A percentile compares a stretch with the other conserved stretches of the same genome.
Evolutionary conservation across 2,888 invertebrate species (phyloP).

Genomic region (Meta bourneti): DNA sequence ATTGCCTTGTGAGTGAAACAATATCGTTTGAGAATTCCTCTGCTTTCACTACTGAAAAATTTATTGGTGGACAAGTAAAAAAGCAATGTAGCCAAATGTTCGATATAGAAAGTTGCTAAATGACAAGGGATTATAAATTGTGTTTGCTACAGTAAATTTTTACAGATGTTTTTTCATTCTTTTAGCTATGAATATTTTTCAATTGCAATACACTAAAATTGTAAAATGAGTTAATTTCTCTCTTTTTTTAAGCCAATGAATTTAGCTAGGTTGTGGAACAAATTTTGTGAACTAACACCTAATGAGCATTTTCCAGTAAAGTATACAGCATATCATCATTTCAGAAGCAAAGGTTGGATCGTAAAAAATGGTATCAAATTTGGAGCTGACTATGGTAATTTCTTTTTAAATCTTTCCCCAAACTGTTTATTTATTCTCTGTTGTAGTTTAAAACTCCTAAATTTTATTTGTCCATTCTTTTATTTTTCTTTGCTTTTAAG

Average conservation of each 20-base stretch:
- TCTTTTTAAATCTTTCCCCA: background rate
- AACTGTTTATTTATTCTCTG: background rate
- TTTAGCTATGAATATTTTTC: background rate
- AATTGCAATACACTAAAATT: background rate
- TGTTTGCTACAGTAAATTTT: too few species aligned
- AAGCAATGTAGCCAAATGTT: too few species aligned
- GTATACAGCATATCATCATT: slow-evolving; percentile 91
- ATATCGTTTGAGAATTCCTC: too few species aligned
- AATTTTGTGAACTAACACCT: slow-evolving; percentile 79
- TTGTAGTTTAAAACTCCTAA: slow-evolving; percentile 37
- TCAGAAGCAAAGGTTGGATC: slow-evolving; percentile 93
- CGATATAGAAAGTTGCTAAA: too few species aligned
- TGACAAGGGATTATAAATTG: too few species aligned
- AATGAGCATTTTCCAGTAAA: slow-evolving; percentile 85
- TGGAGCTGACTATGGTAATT: slow-evolving; percentile 92
- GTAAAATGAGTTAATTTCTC: background rate
- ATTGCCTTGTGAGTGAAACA: too few species aligned
- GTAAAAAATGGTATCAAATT: slow-evolving; percentile 93
- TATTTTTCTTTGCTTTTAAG: too few species aligned
- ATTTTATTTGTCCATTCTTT: background rate
- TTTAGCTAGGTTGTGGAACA: slow-evolving; percentile 73
- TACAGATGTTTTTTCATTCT: too few species aligned
- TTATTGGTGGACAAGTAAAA: too few species aligned
- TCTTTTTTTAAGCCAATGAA: slow-evolving; percentile 48
- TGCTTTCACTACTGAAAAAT: too few species aligned